A percentile compares a stretch with the other conserved stretches of the same genome.
phyloP scores from a whole-genome alignment of 2,888 invertebrate genomes.

The Eudemis profundana region DNA sequence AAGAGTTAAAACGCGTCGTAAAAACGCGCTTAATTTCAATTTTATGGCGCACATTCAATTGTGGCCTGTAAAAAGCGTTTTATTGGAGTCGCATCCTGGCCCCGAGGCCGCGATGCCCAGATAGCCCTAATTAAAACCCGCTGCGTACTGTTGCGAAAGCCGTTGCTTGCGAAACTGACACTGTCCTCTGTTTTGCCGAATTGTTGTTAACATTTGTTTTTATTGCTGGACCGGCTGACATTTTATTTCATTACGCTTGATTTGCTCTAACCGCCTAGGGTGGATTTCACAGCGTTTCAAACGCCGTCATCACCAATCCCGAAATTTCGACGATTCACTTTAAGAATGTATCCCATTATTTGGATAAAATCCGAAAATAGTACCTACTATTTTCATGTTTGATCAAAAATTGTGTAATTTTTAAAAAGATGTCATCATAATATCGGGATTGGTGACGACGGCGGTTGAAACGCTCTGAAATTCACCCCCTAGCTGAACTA shows the following conservation, averaged over 20 bases:
- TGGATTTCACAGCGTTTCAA: too few relatives aligned
- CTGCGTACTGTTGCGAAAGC: conserved; percentile 75
- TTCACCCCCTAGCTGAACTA: too few relatives aligned
- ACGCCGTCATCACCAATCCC: too few relatives aligned
- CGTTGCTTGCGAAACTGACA: conserved; percentile 63
- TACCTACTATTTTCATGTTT: not conserved
- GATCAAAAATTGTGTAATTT: too few relatives aligned
- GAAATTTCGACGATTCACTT: too few relatives aligned
- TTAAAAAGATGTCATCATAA: too few relatives aligned
- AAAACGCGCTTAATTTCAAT: conserved; percentile 80
- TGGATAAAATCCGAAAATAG: too few relatives aligned
- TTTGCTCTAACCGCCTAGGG: too few relatives aligned
- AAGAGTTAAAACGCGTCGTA: conserved; percentile 79
- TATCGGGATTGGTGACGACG: too few relatives aligned
- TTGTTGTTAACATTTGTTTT: conserved; percentile 40
- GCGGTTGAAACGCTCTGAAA: too few relatives aligned
- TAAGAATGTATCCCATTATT: too few relatives aligned
- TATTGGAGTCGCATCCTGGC: conserved; percentile 82
- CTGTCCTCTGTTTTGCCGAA: conserved; percentile 51
- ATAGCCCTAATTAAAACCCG: conserved; percentile 81
- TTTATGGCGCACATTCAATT: conserved; percentile 81
- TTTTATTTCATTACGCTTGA: conserved; percentile 17
- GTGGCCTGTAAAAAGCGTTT: conserved; percentile 82
- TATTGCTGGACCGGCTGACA: conserved; percentile 4
- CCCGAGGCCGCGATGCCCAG: conserved; percentile 76